Evolutionary conservation across 2,113 vertebrate genomes (phyloP), one percentile per base, ranked within the genome.

Genomic region (Gobio gobio): DNA sequence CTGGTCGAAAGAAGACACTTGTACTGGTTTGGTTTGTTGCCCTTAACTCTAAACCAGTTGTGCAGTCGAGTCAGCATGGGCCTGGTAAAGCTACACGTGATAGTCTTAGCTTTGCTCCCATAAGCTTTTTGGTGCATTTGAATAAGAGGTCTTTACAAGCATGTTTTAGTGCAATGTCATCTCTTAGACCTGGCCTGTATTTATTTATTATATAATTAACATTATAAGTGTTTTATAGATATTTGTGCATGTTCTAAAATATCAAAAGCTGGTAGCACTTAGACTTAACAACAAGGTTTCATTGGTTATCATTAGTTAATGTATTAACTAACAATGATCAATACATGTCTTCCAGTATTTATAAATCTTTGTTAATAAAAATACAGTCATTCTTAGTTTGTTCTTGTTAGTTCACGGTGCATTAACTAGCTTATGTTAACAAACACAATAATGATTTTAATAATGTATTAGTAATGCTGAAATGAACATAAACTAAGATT

Each of bases 1-100:
- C 13, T 80, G 59, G 78, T 33, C 29, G 78, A 61, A 61, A 29
- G 36, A 33, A 33, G 24, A 80, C 40, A 10, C 59, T 24, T 24
- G 3, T 6, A 47, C 58, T 64, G n/a, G 43, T 64, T 64, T 64
- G n/a, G 40, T 64, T 80, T 40, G n/a, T 26, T 61, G 16, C 10
- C 29, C 8, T 64, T 4, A 49, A 12, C 58, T 79, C 78, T 33
- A 49, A 64, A 79, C n/a, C 40, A 64, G 40, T 64, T 80, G 20
- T 76, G 12, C 70, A 26, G 70, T 74, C 10, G 8, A 49, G 45
- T 76, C 3, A 20, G 74, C 74, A 3, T 74, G 47, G 49, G 47
- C 49, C 26, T 76, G 47, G 16, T 54, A 76, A 29, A 29, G 5
- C 22, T 47, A 74, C 70, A 74, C 70, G 70, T 74, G 70, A 45